Evolutionary conservation across 2,797 vertebrate species (phyloP).

Genomic region (Tympanoctomys barrerae): DNA sequence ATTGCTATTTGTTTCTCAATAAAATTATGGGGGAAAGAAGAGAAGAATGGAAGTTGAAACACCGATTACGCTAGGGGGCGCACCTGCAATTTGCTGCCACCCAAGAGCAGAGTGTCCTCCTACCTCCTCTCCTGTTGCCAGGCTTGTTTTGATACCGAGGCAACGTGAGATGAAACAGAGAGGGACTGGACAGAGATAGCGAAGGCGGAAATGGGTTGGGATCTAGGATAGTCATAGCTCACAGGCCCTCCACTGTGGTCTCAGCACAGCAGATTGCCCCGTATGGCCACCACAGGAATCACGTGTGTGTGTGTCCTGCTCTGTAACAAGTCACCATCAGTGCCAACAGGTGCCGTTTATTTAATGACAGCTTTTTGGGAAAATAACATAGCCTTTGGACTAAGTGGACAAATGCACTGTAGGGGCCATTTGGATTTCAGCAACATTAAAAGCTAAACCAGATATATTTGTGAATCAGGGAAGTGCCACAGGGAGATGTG

Average conservation of each 20-base stretch:
- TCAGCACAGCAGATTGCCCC: not conserved
- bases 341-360: not conserved
- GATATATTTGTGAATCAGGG: not conserved
- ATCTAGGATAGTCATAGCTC: not conserved
- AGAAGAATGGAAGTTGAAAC: not conserved
- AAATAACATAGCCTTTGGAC: not conserved
- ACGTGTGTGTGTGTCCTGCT: not conserved
- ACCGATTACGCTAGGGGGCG: not conserved
- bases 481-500: not conserved
- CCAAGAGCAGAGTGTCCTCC: not conserved
- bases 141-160: not conserved
- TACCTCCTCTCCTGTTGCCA: not conserved
- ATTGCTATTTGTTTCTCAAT: no score
- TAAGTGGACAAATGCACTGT: not conserved
- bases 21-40: no score
- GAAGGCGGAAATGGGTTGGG: not conserved
- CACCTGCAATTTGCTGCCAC: not conserved
- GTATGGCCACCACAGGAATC: fast-evolving
- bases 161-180: not conserved
- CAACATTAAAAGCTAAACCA: not conserved
- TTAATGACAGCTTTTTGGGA: not conserved
- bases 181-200: fast-evolving
- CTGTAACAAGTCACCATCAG: not conserved
- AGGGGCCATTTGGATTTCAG: constrained; percentile 44
- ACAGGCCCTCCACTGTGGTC: not conserved